phyloP scores from a whole-genome alignment of 2,888 invertebrate species.

The Phyllotreta striolata region DNA sequence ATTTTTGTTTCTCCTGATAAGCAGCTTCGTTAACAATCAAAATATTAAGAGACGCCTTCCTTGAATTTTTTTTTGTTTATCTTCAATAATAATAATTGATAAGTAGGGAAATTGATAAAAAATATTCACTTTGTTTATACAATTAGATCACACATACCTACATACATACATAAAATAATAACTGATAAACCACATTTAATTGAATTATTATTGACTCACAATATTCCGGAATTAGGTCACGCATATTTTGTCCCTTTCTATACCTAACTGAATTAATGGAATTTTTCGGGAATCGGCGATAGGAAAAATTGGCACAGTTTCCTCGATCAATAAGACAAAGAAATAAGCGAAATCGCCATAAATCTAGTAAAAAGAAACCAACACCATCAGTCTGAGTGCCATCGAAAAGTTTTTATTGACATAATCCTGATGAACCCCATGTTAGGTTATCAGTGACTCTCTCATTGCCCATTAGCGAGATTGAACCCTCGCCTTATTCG shows the following conservation, averaged over 20 bases:
- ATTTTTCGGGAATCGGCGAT: conserved; percentile 47
- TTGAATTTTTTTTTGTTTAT: too few relatives aligned
- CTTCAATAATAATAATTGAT: too few relatives aligned
- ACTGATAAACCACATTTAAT: conserved; percentile 8
- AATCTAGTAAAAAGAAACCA: conserved; percentile 29
- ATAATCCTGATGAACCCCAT: conserved; percentile 57
- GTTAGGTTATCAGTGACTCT: conserved; percentile 59
- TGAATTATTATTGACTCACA: neutral
- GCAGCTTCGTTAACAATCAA: too few relatives aligned
- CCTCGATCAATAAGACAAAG: conserved; percentile 22
- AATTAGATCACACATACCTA: neutral
- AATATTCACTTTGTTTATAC: too few relatives aligned
- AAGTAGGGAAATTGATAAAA: too few relatives aligned
- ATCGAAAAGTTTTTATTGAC: conserved; percentile 39
- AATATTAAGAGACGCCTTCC: too few relatives aligned
- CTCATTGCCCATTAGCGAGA: conserved; percentile 60
- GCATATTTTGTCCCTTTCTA: neutral
- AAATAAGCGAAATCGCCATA: conserved; percentile 23
- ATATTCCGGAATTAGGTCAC: neutral
- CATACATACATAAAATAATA: neutral
- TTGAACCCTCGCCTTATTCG: conserved; percentile 56
- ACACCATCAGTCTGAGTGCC: conserved; percentile 37
- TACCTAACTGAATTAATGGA: neutral
- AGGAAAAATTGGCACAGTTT: conserved; percentile 40
- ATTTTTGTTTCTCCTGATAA: too few relatives aligned